These are phyloP conservation scores for Catalaphyllia jardinei DNA, from an alignment of 64 coral and sea anemone genomes.

Conservation along the genomic window DNA sequence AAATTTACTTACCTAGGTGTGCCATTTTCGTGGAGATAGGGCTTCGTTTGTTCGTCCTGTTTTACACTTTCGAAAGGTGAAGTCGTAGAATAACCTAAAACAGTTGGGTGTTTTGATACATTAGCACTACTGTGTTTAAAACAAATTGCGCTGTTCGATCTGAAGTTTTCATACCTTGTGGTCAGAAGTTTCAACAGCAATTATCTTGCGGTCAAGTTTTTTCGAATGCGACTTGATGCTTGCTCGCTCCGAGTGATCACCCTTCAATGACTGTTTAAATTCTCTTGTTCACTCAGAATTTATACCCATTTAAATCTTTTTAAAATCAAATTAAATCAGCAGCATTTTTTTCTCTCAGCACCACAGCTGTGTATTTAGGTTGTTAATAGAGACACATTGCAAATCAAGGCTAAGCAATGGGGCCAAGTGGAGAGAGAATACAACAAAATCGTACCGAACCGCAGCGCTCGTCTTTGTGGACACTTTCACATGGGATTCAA, in stretches of 20 bases:
- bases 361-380: slow-evolving; percentile 89
- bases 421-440: slow-evolving; percentile 74
- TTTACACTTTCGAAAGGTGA: slow-evolving; percentile 5
- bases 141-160: slow-evolving; percentile 30
- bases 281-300: slow-evolving; percentile 95
- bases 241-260: slow-evolving; percentile 68
- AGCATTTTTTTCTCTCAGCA: slow-evolving; percentile 83
- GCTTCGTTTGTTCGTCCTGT: not conserved
- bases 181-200: slow-evolving; percentile 44
- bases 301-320: slow-evolving; percentile 97
- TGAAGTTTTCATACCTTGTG: slow-evolving; percentile 35
- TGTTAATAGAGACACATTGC: slow-evolving; percentile 91
- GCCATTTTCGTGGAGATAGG: slow-evolving; percentile 24
- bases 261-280: slow-evolving; percentile 89
- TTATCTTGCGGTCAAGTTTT: slow-evolving; percentile 49
- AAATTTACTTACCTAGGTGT: slow-evolving; percentile 30
- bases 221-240: slow-evolving; percentile 48
- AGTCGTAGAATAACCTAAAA: slow-evolving; percentile 19
- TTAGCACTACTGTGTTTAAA: slow-evolving; percentile 42
- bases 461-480: slow-evolving; percentile 95
- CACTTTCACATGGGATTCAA: slow-evolving; percentile 98
- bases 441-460: slow-evolving; percentile 58
- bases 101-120: slow-evolving; percentile 7
- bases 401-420: slow-evolving; percentile 86
- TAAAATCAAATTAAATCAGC: slow-evolving; percentile 98